Evolutionary conservation across 2,113 vertebrate species (phyloP), one percentile per base, ranked within the genome.

Genomic region (Macheiramphus alcinus): DNA sequence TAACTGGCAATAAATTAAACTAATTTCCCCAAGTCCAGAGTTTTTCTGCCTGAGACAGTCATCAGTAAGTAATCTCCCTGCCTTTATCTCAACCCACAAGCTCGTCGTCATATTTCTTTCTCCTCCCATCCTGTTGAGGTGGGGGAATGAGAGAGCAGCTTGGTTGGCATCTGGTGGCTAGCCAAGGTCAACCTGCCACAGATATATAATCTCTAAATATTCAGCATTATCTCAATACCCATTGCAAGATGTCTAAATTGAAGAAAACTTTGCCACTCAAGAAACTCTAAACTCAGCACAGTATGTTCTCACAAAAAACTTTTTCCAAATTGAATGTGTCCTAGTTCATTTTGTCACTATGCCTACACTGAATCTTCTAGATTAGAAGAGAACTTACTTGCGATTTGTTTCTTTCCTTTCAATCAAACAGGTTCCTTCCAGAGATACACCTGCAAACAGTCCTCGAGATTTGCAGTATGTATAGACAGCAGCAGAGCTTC

Each of bases 351-450:
- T 9, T 62, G 21, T 29, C 80, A 85, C 13, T n/a, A 13, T 31
- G 16, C 11, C 38, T 73, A 26, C 66, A 78, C 10, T 66, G 47
- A 55, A 55, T 17, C 38, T 42, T 74, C 36, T 14, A 36, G 16
- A 23, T 48, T 47, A 40, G 21, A 52, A 55, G 42, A 38, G 34
- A 45, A 97, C 99, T 94, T 98, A 99, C 99, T 99, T 99, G 96
- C 99, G 98, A 96, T 99, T 99, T 42, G 99, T 99, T 29, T 99
- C 99, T 93, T 99, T 99, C 96, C 99, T 99, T 95, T 99, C 99
- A 25, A 99, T 99, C 67, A 99, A 97, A 86, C 98, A 99, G 16
- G 99, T 99, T 23, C 99, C 99, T 96, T 99, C 99, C 50, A 99
- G 94, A 29, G 99, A 99, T 21, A 99, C 97, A 4, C 99, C 99